These are phyloP conservation scores for Condylura cristata DNA, from an alignment of 2,113 vertebrate species.

Conservation along the genomic window DNA sequence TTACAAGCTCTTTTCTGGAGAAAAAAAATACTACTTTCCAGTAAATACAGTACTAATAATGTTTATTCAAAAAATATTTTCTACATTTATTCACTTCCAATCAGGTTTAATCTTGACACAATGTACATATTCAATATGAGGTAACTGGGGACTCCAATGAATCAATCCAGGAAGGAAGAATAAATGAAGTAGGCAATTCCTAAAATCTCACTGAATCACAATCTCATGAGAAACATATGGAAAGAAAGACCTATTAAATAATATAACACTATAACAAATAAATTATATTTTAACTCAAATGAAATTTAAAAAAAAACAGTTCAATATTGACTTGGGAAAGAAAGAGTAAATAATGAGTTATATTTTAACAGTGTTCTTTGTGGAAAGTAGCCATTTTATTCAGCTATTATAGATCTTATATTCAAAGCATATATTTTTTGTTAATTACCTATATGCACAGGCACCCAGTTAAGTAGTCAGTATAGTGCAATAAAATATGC, in stretches of 20 bases:
- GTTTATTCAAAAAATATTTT: background rate
- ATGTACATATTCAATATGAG: background rate
- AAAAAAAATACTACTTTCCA: background rate
- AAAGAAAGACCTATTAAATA: background rate
- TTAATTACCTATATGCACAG: background rate
- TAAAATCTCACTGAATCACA: background rate
- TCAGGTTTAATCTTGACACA: background rate
- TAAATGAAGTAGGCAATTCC: background rate
- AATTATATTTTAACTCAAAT: background rate
- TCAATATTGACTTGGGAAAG: background rate
- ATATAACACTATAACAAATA: background rate
- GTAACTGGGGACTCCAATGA: background rate
- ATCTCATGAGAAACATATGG: background rate
- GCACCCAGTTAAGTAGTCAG: background rate
- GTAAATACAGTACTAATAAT: background rate
- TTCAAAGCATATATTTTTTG: background rate
- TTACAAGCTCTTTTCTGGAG: background rate
- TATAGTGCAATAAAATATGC: background rate
- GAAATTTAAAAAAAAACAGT: background rate
- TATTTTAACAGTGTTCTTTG: background rate
- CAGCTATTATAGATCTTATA: background rate
- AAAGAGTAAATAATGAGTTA: background rate
- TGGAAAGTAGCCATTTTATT: background rate
- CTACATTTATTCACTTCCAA: background rate
- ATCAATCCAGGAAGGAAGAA: background rate